These are phyloP conservation scores for Cryptophagus acutangulus DNA, from an alignment of 2,888 invertebrate genomes.

Conservation along the genomic window DNA sequence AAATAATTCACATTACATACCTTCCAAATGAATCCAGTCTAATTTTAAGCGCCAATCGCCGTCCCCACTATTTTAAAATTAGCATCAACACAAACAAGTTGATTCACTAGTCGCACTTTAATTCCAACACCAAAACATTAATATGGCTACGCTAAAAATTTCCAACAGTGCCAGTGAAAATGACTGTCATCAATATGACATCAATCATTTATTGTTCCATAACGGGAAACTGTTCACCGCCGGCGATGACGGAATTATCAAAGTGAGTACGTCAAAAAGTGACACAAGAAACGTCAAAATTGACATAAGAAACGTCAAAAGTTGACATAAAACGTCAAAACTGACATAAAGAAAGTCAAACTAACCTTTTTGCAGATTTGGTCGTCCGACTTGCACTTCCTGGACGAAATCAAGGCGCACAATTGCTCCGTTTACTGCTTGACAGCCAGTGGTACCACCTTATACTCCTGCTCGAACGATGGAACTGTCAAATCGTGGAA, in stretches of 20 bases:
- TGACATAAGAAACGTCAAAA: too few relatives aligned
- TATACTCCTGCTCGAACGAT: conserved; percentile 62
- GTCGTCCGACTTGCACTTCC: conserved; percentile 46
- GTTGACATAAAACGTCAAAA: too few relatives aligned
- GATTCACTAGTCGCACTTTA: too few relatives aligned
- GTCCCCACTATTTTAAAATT: background rate
- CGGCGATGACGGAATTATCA: conserved; percentile 52
- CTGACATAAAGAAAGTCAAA: too few relatives aligned
- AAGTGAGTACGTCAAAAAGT: conserved; percentile 46
- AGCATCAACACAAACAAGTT: background rate
- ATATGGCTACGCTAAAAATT: too few relatives aligned
- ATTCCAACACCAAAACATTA: too few relatives aligned
- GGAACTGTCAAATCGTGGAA: conserved; percentile 59
- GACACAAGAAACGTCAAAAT: too few relatives aligned
- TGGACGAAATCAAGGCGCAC: conserved; percentile 53
- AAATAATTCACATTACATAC: too few relatives aligned
- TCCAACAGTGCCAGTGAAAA: conserved; percentile 12
- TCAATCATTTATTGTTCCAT: conserved; percentile 45
- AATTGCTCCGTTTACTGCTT: conserved; percentile 58
- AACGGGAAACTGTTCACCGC: conserved; percentile 50
- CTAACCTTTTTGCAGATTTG: conserved; percentile 44
- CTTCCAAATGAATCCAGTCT: too few relatives aligned
- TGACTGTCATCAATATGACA: conserved; percentile 48
- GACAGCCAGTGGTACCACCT: conserved; percentile 51
- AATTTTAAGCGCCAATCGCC: too few relatives aligned